Evolutionary conservation across 37 sponge, comb jelly and placozoan genomes (phyloP).

Genomic region (Aplysina aerophoba): DNA sequence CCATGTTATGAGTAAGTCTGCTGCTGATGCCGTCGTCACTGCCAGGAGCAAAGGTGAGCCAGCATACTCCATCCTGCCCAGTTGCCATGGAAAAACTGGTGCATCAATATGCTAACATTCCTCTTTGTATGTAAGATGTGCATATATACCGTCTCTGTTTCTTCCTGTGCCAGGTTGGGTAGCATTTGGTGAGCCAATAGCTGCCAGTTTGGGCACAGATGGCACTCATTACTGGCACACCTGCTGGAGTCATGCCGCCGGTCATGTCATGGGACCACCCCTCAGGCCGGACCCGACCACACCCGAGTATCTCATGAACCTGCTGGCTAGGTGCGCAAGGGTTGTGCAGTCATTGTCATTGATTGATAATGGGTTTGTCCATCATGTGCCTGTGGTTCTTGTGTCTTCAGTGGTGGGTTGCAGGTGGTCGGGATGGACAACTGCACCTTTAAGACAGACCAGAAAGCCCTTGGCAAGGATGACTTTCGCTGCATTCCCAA

Average conservation of each 20-base stretch:
- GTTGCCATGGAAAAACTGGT: too few relatives aligned
- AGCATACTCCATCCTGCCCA: too few relatives aligned
- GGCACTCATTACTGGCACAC: constrained; percentile 93
- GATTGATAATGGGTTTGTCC: too few relatives aligned
- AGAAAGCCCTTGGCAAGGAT: constrained; percentile 91
- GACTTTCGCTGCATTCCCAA: constrained; percentile 93
- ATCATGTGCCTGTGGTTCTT: too few relatives aligned
- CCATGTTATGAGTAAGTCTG: constrained; percentile 96
- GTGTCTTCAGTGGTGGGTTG: constrained; percentile 83
- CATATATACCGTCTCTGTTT: background rate
- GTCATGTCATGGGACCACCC: constrained; percentile 95
- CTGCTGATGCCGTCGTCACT: constrained; percentile 77
- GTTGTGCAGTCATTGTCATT: too few relatives aligned
- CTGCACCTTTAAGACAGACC: constrained; percentile 91
- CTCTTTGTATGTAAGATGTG: too few relatives aligned
- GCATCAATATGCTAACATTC: too few relatives aligned
- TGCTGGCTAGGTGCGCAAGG: constrained; percentile 74
- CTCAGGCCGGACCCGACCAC: constrained; percentile 92
- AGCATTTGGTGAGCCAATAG: constrained; percentile 95
- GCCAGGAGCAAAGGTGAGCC: constrained; percentile 78
- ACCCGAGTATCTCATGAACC: constrained; percentile 87
- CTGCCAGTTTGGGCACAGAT: constrained; percentile 92
- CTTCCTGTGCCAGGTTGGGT: constrained; percentile 59
- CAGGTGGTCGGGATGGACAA: constrained; percentile 92
- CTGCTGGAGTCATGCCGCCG: constrained; percentile 93